A percentile compares a stretch with the other conserved stretches of the same genome.
These are phyloP conservation scores for Rhagoletis zephyria DNA, from an alignment of 1,140 invertebrate genomes.

Conservation along the genomic window DNA sequence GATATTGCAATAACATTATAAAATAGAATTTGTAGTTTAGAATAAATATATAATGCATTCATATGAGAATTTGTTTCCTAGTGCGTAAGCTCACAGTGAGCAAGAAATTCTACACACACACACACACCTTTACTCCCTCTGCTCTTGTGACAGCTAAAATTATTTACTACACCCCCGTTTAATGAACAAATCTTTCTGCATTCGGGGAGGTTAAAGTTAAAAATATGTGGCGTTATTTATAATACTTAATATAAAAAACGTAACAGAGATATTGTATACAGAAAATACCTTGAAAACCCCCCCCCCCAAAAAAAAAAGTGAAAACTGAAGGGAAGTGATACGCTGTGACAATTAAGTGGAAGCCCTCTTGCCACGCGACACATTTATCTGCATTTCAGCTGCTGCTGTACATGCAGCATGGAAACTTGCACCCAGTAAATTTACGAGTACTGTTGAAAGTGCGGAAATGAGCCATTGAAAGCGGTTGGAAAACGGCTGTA, in stretches of 20 bases:
- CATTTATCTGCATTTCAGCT: conserved; percentile 14
- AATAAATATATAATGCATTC: too few species aligned
- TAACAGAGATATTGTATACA: background rate
- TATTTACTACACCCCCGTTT: background rate
- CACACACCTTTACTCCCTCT: too few species aligned
- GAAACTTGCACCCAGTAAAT: background rate
- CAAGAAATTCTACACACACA: too few species aligned
- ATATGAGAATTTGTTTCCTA: too few species aligned
- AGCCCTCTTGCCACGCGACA: background rate
- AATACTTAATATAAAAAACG: background rate
- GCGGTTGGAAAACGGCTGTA: background rate
- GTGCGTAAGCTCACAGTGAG: too few species aligned
- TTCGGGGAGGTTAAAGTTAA: background rate
- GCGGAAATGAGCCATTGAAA: background rate
- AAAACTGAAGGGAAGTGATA: background rate
- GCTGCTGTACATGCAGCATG: background rate
- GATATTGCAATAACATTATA: too few species aligned
- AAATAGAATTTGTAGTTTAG: too few species aligned
- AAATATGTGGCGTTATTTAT: background rate
- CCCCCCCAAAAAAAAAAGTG: background rate
- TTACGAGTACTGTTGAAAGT: background rate
- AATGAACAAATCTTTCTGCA: background rate
- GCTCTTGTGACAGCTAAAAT: too few species aligned
- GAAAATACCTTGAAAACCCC: background rate
- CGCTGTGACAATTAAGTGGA: background rate